A percentile compares a stretch with the other conserved stretches of the same genome.
phyloP scores from a whole-genome alignment of 2,888 invertebrate species.

The Thera britannica region DNA sequence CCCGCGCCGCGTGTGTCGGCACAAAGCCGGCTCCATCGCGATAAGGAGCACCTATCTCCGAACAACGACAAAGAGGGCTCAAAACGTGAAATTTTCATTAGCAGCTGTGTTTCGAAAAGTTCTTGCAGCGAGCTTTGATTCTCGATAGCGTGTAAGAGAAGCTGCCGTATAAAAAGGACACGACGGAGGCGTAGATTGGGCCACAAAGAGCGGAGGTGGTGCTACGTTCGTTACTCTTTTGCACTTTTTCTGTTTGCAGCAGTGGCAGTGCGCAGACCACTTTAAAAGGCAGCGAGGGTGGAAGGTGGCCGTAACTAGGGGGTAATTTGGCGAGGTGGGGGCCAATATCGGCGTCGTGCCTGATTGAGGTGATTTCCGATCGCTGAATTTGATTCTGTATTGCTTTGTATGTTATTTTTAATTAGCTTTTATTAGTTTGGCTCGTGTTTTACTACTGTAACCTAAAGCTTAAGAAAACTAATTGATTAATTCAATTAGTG shows the following conservation, averaged over 20 bases:
- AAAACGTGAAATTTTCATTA: conserved; percentile 83
- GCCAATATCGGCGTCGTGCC: conserved; percentile 81
- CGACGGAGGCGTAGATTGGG: conserved; percentile 81
- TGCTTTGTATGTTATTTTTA: conserved; percentile 64
- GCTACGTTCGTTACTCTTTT: conserved; percentile 76
- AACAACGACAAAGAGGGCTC: conserved; percentile 72
- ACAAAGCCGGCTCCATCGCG: conserved; percentile 73
- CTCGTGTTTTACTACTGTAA: conserved; percentile 2
- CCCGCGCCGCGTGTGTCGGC: conserved; percentile 25
- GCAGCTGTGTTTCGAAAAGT: conserved; percentile 73
- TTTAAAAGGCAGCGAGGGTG: conserved; percentile 82
- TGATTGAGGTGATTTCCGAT: conserved; percentile 82
- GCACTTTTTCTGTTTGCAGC: conserved; percentile 82
- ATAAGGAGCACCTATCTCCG: conserved; percentile 76
- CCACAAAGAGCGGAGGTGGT: conserved; percentile 84
- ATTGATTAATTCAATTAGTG: not conserved
- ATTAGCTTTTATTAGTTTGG: conserved; percentile 56
- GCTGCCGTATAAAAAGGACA: conserved; percentile 78
- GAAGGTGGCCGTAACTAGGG: conserved; percentile 79
- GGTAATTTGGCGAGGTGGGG: conserved; percentile 83
- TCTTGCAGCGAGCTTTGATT: conserved; percentile 79
- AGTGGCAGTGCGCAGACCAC: conserved; percentile 83
- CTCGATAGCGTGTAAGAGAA: conserved; percentile 81
- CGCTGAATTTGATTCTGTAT: conserved; percentile 75
- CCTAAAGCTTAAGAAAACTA: not conserved